Base-by-base conservation (phyloP, 2,797 vertebrate genomes). In the Megalops cyprinoides region DNA sequence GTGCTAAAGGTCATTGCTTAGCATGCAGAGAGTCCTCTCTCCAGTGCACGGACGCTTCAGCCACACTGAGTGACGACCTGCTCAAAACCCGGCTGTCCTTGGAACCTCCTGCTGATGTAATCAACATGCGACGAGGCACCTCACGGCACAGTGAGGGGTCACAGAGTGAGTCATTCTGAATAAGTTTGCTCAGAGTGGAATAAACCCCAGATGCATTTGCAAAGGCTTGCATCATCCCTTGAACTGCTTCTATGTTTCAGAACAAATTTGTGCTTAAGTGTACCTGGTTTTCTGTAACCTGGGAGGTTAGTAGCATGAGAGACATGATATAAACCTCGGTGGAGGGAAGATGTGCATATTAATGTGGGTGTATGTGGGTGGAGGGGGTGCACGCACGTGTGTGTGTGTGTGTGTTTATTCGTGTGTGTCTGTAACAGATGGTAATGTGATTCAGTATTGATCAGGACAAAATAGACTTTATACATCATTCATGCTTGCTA, bases 401-500 rank as follows among this genome's bases (percentile, higher is more conserved):
- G 49, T 77, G 60, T 46, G 49, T 49, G 34, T 51, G 78, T 75
- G 60, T 69, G 78, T 65, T 25, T 55, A 81, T 82, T 81, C 62
- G 81, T 51, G 75, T 65, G 80, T 74, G 46, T 25, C 69, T 83
- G 81, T 87, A 85, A 89, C 85, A 85, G 84, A 71, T 82, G 62
- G 82, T 92, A 96, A 94, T 93, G 90, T 94, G 93, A 93, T 95
- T 90, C 93, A 91, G 86, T 94, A 96, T 94, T 82, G 95, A 96
- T 93, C 90, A 78, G 85, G 84, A 90, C 88, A 94, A 94, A 94
- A 94, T 92, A 94, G 93, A 93, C 93, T 93, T 95, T 93, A 95
- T 96, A 94, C 94, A 96, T 95, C 94, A 95, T 95, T 94, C 94
- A 95, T 95, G 92, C 86, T 93, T 90, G 91, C 92, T 92, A 91